These are phyloP conservation scores for Monopis laevigella DNA, from an alignment of 2,888 invertebrate species.

Conservation along the genomic window DNA sequence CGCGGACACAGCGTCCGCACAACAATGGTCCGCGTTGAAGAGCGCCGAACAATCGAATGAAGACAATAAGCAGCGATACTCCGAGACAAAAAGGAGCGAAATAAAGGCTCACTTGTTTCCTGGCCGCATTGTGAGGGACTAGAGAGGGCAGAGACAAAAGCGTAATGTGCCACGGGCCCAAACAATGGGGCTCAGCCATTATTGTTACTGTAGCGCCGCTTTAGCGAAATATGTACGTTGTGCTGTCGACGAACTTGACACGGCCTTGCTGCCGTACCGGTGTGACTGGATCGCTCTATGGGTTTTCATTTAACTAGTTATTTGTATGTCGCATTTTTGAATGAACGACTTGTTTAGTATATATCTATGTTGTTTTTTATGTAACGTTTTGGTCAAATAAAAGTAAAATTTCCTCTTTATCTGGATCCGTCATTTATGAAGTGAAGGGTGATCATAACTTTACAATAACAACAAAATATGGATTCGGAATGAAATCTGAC, in stretches of 20 bases:
- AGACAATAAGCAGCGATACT: slow-evolving; percentile 70
- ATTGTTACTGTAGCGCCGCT: slow-evolving; percentile 64
- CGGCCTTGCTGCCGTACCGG: slow-evolving; percentile 36
- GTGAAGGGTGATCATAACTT: too few species aligned
- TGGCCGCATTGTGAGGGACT: slow-evolving; percentile 68
- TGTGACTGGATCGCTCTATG: slow-evolving; percentile 14
- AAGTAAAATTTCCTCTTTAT: too few species aligned
- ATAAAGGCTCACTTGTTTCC: slow-evolving; percentile 70
- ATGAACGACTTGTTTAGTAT: too few species aligned
- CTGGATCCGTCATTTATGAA: too few species aligned
- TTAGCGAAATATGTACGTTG: slow-evolving; percentile 58
- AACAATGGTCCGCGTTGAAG: slow-evolving; percentile 66
- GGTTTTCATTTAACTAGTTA: slow-evolving; percentile 13
- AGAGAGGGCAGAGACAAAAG: slow-evolving; percentile 68
- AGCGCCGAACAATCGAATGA: slow-evolving; percentile 69
- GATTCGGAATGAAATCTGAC: too few species aligned
- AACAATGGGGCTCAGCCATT: slow-evolving; percentile 64
- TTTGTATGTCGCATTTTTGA: too few species aligned
- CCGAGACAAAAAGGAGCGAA: slow-evolving; percentile 70
- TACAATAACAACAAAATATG: too few species aligned
- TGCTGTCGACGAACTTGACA: slow-evolving; percentile 47
- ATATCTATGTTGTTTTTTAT: too few species aligned
- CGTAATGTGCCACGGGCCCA: slow-evolving; percentile 68
- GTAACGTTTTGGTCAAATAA: too few species aligned
- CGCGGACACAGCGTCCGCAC: slow-evolving; percentile 18